Percentiles rank a stretch among this genome's conserved stretches.
These are phyloP conservation scores for Eilema sororculum DNA, from an alignment of 2,888 invertebrate genomes.

Conservation along the genomic window DNA sequence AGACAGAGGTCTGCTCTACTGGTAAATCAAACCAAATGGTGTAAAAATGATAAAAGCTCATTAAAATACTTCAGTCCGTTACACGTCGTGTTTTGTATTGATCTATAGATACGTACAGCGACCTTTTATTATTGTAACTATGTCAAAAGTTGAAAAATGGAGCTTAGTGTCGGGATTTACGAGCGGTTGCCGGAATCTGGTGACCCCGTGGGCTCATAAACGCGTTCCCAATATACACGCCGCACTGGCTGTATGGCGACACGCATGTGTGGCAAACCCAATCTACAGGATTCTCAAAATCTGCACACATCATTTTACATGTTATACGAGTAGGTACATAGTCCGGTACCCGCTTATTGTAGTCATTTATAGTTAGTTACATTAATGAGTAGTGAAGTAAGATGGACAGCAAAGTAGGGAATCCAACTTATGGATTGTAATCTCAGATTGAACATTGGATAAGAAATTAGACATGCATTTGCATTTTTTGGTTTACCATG, in stretches of 20 bases:
- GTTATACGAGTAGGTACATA: background rate
- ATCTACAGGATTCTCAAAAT: conserved; percentile 23
- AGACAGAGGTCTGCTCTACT: too few relatives aligned
- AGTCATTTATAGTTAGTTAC: background rate
- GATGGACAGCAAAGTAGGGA: background rate
- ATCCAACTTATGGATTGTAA: background rate
- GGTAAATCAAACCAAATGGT: background rate
- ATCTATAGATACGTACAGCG: conserved; percentile 16
- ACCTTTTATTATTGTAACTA: conserved; percentile 68
- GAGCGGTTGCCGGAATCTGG: conserved; percentile 82
- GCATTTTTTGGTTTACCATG: too few relatives aligned
- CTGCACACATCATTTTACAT: conserved; percentile 4
- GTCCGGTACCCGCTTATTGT: too few relatives aligned
- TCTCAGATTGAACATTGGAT: too few relatives aligned
- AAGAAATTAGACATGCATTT: too few relatives aligned
- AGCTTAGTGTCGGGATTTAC: conserved; percentile 72
- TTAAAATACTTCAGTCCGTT: background rate
- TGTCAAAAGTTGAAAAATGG: conserved; percentile 74
- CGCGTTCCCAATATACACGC: conserved; percentile 72
- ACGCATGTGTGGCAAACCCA: conserved; percentile 32
- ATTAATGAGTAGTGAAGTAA: background rate
- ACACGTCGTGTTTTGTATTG: background rate
- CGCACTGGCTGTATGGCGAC: conserved; percentile 45
- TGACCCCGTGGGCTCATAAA: conserved; percentile 81
- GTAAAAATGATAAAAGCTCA: too few relatives aligned